A percentile compares a stretch with the other conserved stretches of the same genome.
These are phyloP conservation scores for Ceratina japonica DNA, from an alignment of 1,140 invertebrate genomes.

Conservation along the genomic window DNA sequence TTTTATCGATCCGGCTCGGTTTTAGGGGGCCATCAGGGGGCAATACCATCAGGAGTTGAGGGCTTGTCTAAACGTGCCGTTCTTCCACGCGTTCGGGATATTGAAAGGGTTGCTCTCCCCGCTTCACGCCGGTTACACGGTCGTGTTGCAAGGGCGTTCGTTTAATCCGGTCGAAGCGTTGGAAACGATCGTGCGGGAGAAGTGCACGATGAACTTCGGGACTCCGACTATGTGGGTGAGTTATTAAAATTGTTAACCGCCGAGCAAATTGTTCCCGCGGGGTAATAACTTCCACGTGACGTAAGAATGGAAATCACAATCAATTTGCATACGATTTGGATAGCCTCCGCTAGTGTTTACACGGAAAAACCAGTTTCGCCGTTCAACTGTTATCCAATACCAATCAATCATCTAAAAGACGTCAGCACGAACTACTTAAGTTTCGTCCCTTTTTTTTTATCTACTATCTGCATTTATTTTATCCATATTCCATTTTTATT, in stretches of 20 bases:
- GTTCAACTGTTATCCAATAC: too few relatives aligned
- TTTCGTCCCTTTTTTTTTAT: too few relatives aligned
- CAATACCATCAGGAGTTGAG: slow-evolving; percentile 80
- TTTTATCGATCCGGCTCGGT: background rate
- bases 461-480: too few relatives aligned
- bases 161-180: slow-evolving; percentile 86
- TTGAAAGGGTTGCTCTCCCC: slow-evolving; percentile 84
- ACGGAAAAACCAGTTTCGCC: too few relatives aligned
- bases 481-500: too few relatives aligned
- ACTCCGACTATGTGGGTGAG: slow-evolving; percentile 99
- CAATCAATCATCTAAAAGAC: too few relatives aligned
- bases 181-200: slow-evolving; percentile 85
- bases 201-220: slow-evolving; percentile 90
- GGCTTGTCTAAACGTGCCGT: slow-evolving; percentile 90
- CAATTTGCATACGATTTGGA: too few relatives aligned
- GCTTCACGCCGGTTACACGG: slow-evolving; percentile 84
- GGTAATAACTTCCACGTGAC: too few relatives aligned
- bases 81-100: slow-evolving; percentile 96
- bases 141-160: slow-evolving; percentile 85
- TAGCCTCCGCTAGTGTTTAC: too few relatives aligned
- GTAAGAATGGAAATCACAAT: too few relatives aligned
- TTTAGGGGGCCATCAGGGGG: slow-evolving; percentile 82
- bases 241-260: slow-evolving; percentile 77
- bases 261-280: background rate
- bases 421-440: too few relatives aligned